phyloP scores from a whole-genome alignment of 1,140 invertebrate genomes.

The Cecropterus lyciades region DNA sequence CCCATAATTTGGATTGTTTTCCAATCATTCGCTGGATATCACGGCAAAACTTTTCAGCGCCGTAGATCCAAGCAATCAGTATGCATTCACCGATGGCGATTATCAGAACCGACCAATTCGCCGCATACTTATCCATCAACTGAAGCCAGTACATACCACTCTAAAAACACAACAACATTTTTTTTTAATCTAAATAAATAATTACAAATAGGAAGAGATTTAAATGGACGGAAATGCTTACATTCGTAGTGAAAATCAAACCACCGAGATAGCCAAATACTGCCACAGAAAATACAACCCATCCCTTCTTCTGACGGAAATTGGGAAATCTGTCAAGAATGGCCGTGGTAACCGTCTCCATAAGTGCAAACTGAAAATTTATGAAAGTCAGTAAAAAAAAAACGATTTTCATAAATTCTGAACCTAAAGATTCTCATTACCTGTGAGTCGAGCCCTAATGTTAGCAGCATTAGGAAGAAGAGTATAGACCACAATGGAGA shows the following conservation, averaged over 20 bases:
- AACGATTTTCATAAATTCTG: too few relatives aligned
- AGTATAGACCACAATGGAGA: constrained; percentile 93
- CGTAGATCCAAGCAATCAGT: constrained; percentile 93
- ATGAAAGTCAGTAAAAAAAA: constrained; percentile 1
- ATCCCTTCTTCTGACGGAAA: constrained; percentile 89
- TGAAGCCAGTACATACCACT: constrained; percentile 94
- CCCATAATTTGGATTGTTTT: constrained; percentile 87
- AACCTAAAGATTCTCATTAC: too few relatives aligned
- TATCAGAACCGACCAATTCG: constrained; percentile 93
- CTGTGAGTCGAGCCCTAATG: constrained; percentile 91
- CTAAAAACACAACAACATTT: constrained; percentile 69
- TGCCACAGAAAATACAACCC: constrained; percentile 88
- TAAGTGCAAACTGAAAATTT: constrained; percentile 88
- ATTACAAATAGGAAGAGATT: neutral
- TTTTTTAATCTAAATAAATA: neutral
- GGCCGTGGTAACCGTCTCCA: constrained; percentile 93
- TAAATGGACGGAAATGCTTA: constrained; percentile 69
- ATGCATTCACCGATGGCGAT: constrained; percentile 93
- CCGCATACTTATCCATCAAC: constrained; percentile 94
- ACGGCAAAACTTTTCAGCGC: constrained; percentile 91
- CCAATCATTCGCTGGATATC: constrained; percentile 93
- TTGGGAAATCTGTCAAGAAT: constrained; percentile 91
- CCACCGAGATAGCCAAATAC: constrained; percentile 90
- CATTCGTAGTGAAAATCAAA: constrained; percentile 91
- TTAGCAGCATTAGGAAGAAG: constrained; percentile 94